These are phyloP conservation scores for Calidris pugnax DNA, from an alignment of 2,113 vertebrate genomes.

Conservation along the genomic window DNA sequence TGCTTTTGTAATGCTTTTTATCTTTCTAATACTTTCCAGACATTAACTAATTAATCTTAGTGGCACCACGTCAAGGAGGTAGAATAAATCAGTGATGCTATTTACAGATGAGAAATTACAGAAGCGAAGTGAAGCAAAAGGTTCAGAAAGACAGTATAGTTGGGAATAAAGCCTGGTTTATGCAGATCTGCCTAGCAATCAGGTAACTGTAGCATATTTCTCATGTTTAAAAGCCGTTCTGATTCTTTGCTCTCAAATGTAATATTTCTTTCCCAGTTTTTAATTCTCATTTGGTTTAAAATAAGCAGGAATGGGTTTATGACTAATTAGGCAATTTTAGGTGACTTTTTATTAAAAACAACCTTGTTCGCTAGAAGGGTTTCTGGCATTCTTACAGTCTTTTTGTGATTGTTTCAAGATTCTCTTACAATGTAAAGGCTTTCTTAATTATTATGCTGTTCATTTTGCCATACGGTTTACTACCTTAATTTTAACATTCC, in stretches of 20 bases:
- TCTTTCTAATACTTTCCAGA: background rate
- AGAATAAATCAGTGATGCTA: background rate
- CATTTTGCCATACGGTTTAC: background rate
- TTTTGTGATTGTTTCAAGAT: background rate
- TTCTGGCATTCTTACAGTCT: background rate
- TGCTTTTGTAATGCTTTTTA: background rate
- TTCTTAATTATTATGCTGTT: background rate
- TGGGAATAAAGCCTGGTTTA: background rate
- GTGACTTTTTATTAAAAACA: background rate
- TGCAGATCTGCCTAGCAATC: background rate
- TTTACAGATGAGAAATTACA: background rate
- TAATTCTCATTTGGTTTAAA: conserved; percentile 16
- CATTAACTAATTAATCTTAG: background rate
- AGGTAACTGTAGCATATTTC: background rate
- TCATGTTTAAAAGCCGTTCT: background rate
- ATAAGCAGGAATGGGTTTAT: background rate
- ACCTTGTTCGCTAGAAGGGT: background rate
- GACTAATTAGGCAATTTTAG: background rate
- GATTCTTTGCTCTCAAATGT: background rate
- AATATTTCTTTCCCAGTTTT: background rate
- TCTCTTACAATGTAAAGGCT: background rate
- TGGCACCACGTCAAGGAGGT: background rate
- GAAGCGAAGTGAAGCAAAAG: background rate
- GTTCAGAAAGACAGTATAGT: background rate
- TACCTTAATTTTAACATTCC: background rate